These are phyloP conservation scores for Agriopis leucophaearia DNA, from an alignment of 2,888 invertebrate genomes.

Conservation along the genomic window DNA sequence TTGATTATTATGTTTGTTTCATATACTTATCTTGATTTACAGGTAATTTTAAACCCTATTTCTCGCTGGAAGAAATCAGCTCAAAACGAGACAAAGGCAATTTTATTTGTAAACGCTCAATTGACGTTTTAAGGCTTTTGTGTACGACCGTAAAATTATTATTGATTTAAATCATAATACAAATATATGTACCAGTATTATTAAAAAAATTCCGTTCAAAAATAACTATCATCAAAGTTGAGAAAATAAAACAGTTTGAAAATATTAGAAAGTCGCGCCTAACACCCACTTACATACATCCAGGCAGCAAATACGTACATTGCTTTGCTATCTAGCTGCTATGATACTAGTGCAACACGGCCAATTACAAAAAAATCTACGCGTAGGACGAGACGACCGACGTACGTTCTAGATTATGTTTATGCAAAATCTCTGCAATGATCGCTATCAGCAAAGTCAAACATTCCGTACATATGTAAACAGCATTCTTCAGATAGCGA, in stretches of 20 bases:
- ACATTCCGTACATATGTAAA: conserved; percentile 19
- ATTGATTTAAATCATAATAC: too few relatives aligned
- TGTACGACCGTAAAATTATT: too few relatives aligned
- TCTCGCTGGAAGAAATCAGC: too few relatives aligned
- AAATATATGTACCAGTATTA: too few relatives aligned
- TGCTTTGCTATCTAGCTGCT: too few relatives aligned
- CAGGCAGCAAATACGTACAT: conserved; percentile 31
- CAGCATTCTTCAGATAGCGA: conserved; percentile 29
- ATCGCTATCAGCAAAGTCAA: conserved; percentile 5
- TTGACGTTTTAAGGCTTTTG: too few relatives aligned
- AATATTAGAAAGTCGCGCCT: conserved; percentile 67
- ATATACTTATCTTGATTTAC: too few relatives aligned
- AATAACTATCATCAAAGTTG: too few relatives aligned
- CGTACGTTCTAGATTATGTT: conserved; percentile 6
- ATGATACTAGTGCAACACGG: conserved; percentile 9
- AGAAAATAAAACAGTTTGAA: conserved; percentile 51
- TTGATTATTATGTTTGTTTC: not conserved
- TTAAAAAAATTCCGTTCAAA: too few relatives aligned
- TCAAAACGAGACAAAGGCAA: too few relatives aligned
- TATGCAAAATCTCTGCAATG: conserved; percentile 1
- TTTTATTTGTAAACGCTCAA: too few relatives aligned
- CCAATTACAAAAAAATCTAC: conserved; percentile 17
- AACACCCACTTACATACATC: conserved; percentile 40
- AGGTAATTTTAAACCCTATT: too few relatives aligned
- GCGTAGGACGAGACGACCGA: conserved; percentile 8